Evolutionary conservation across 2,888 invertebrate species (phyloP), one percentile per base, ranked within the genome.

Genomic region (Drosophila eohydei): DNA sequence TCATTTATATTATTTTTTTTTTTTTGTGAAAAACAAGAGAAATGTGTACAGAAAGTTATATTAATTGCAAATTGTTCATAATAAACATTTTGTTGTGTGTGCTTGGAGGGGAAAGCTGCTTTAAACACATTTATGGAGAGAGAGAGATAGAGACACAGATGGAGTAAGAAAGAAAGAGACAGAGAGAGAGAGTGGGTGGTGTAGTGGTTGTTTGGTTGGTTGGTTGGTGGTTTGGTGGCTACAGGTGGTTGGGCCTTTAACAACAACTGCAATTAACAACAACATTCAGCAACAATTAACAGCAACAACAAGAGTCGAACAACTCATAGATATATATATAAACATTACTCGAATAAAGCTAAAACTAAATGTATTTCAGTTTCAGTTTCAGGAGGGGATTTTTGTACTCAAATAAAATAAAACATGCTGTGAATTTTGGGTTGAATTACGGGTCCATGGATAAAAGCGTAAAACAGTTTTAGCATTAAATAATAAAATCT

Each of bases 211-310:
- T 9, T 46, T 44, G 44, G 44, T 44, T 44, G 44, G 43, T 30
- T 48, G 48, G 48, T 48, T 74, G 36, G 28, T 21, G 46, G 30
- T 51, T 60, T 81, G 56, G 68, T 83, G 78, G 81, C 75, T 80
- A 80, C 81, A 66, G 74, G 74, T 81, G 55, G 59, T 73, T 65
- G 65, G 74, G 68, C 72, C 73, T 73, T 84, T 67, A 80, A 78
- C 81, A 86, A 75, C 83, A 83, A 87, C 70, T 78, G 68, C 57
- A 80, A 80, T 71, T 68, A 80, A 86, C 86, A 80, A 72, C 68
- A 85, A 81, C 85, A 85, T 76, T 71, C 71, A 78, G 80, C 77
- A 69, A 76, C 68, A 72, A 52, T 71, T 71, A 71, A 77, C 69
- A 61, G 65, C 55, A 74, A 74, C 68, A 73, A 74, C 74, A 62